Conservation (phyloP, 2,888 invertebrate genomes). For the Catocala fraxini region DNA sequence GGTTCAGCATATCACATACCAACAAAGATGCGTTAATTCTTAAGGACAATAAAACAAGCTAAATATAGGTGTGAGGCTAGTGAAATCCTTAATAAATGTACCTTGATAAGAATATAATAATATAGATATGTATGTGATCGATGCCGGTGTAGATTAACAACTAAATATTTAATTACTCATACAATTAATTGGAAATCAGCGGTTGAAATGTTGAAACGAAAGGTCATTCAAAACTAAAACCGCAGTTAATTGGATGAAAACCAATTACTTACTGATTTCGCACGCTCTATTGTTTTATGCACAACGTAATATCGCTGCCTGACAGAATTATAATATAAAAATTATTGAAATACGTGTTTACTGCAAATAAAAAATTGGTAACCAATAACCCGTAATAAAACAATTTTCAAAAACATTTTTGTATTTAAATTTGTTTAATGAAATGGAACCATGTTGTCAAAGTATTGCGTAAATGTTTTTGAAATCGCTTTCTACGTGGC, state of each 20-base stretch:
- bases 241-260: slow-evolving; percentile 61
- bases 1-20: no score
- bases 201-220: slow-evolving; percentile 37
- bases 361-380: slow-evolving; percentile 16
- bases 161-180: slow-evolving; percentile 29
- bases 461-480: slow-evolving; percentile 77
- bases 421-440: slow-evolving; percentile 58
- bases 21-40: no score
- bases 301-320: slow-evolving; percentile 19
- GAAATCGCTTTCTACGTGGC: slow-evolving; percentile 80
- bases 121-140: no score
- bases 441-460: slow-evolving; percentile 67
- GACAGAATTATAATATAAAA: slow-evolving; percentile 13
- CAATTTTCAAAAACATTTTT: slow-evolving; percentile 16
- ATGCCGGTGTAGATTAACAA: slow-evolving; percentile 11
- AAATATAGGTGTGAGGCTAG: no score
- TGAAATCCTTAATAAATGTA: no score
- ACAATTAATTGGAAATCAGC: slow-evolving; percentile 40
- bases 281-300: slow-evolving; percentile 44
- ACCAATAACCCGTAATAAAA: slow-evolving; percentile 10
- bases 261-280: slow-evolving; percentile 58
- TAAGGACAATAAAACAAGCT: no score
- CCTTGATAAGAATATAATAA: no score
- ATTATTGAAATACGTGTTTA: slow-evolving; percentile 21
- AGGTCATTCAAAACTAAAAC: slow-evolving; percentile 49